Evolutionary conservation across 2,797 vertebrate genomes (phyloP).

Genomic region (Pseudochirops cupreus): DNA sequence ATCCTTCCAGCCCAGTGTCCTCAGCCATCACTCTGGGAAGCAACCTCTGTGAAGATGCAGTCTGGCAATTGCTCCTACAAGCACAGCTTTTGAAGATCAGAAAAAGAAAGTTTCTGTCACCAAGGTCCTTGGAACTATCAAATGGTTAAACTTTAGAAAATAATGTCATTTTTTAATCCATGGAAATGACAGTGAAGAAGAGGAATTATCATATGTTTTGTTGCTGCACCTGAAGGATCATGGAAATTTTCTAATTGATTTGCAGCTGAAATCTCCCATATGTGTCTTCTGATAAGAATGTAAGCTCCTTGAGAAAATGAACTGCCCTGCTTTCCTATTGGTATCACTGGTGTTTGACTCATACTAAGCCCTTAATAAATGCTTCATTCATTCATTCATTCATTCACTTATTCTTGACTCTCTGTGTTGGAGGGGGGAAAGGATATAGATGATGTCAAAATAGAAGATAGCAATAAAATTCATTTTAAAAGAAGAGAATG

Average conservation of each 20-base stretch:
- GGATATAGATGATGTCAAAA: neutral
- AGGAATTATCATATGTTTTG: neutral
- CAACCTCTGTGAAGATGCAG: neutral
- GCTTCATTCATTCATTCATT: neutral
- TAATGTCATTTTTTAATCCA: neutral
- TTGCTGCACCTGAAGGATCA: neutral
- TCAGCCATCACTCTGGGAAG: neutral
- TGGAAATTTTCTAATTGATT: neutral
- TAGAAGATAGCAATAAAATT: neutral
- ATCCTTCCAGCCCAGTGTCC: neutral
- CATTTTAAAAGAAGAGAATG: neutral
- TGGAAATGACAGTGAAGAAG: neutral
- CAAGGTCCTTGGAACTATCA: neutral
- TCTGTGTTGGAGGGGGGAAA: neutral
- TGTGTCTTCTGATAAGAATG: neutral
- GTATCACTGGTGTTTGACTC: neutral
- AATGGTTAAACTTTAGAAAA: neutral
- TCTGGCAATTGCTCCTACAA: neutral
- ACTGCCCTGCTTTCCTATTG: neutral
- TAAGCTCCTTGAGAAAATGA: neutral
- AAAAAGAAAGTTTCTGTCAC: neutral
- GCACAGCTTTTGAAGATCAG: neutral
- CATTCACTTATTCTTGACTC: neutral
- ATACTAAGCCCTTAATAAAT: neutral
- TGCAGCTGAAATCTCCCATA: neutral